Percentiles rank a stretch among this genome's conserved stretches.
Evolutionary conservation across 2,888 invertebrate species (phyloP).

Genomic region (Hermaeophaga mercurialis): DNA sequence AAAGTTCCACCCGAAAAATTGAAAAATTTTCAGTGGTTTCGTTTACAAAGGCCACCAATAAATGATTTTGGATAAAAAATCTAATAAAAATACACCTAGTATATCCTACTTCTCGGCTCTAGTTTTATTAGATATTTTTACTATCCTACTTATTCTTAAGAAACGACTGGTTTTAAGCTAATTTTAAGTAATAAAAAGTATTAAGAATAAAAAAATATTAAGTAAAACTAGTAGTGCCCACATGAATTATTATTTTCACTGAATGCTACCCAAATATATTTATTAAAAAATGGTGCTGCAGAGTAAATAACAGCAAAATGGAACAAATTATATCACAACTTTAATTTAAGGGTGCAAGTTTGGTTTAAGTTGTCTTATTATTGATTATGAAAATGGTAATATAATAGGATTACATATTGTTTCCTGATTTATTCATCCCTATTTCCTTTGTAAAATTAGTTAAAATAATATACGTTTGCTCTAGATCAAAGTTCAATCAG

Average conservation of each 20-base stretch:
- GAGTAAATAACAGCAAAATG: constrained; percentile 1
- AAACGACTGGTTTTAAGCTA: background rate
- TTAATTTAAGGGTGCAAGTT: constrained; percentile 9
- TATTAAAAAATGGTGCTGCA: constrained; percentile 8
- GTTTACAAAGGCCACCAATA: background rate
- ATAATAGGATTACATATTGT: constrained; percentile 2
- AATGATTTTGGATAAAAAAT: too few species aligned
- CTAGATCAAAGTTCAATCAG: too few species aligned
- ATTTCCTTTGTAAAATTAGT: too few species aligned
- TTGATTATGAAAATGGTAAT: constrained; percentile 11
- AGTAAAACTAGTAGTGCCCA: background rate
- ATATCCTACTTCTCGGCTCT: background rate
- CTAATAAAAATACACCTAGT: too few species aligned
- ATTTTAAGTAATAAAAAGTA: background rate
- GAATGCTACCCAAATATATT: constrained; percentile 5
- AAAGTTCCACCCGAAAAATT: too few species aligned
- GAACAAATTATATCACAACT: constrained; percentile 11
- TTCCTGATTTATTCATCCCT: too few species aligned
- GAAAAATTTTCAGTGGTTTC: background rate
- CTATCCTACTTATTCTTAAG: background rate
- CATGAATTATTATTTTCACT: background rate
- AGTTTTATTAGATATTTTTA: background rate
- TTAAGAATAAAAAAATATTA: constrained; percentile 1
- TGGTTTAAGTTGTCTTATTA: constrained; percentile 4
- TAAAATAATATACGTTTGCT: too few species aligned